phyloP scores from a whole-genome alignment of 1,140 invertebrate genomes.

The Orius insidiosus region DNA sequence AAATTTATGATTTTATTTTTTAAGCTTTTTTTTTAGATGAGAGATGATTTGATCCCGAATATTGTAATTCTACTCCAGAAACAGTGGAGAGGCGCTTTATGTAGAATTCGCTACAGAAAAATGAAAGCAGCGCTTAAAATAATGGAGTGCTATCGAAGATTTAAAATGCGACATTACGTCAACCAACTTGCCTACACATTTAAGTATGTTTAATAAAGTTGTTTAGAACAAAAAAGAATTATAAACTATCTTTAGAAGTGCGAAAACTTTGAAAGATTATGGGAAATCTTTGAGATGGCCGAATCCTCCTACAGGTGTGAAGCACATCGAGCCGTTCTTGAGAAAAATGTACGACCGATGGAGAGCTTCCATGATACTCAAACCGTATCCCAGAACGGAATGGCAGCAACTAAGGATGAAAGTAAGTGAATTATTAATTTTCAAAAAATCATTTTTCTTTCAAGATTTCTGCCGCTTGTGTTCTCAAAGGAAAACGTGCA shows the following conservation, averaged over 20 bases:
- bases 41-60: conserved; percentile 65
- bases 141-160: conserved; percentile 63
- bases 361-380: conserved; percentile 74
- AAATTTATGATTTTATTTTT: not conserved
- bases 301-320: conserved; percentile 44
- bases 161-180: conserved; percentile 70
- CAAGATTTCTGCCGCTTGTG: conserved; percentile 62
- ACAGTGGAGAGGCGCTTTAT: conserved; percentile 72
- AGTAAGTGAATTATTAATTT: conserved; percentile 26
- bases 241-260: conserved; percentile 25
- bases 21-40: conserved; percentile 27
- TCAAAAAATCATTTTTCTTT: conserved; percentile 23
- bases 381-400: conserved; percentile 59
- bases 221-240: not conserved
- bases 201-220: conserved; percentile 24
- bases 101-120: conserved; percentile 58
- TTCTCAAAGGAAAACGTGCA: conserved; percentile 49
- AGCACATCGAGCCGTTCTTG: conserved; percentile 34
- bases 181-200: conserved; percentile 45
- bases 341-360: conserved; percentile 55
- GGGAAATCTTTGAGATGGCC: conserved; percentile 73
- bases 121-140: conserved; percentile 73
- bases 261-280: conserved; percentile 44
- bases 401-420: conserved; percentile 70
- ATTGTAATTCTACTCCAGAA: conserved; percentile 89